phyloP scores from a whole-genome alignment of 2,888 invertebrate species.

The Leucozona laternaria region DNA sequence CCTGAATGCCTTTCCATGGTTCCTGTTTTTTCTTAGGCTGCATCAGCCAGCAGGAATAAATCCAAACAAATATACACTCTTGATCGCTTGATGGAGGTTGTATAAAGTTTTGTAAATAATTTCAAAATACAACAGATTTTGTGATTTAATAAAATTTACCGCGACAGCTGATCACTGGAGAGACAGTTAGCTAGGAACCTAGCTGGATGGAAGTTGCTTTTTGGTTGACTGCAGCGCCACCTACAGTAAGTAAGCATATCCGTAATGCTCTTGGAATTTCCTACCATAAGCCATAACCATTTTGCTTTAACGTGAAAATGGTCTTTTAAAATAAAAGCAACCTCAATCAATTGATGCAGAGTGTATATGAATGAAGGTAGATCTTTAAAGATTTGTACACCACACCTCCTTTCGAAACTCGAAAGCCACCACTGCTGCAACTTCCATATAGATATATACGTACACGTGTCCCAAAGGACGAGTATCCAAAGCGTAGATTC shows the following conservation, averaged over 20 bases:
- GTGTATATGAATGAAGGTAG: slow-evolving; percentile 33
- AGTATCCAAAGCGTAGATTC: slow-evolving; percentile 70
- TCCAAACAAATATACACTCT: slow-evolving; percentile 2
- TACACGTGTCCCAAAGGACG: slow-evolving; percentile 73
- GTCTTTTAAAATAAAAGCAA: no score
- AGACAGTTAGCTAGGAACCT: no score
- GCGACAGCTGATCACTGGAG: no score
- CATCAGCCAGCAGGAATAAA: slow-evolving; percentile 14
- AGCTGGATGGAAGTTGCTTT: no score
- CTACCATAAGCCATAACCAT: no score
- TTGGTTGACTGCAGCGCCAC: no score
- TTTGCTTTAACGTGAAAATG: no score
- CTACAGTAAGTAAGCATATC: no score
- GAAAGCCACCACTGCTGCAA: not conserved
- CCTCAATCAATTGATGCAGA: not conserved
- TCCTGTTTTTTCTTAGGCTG: slow-evolving; percentile 64
- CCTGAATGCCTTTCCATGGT: slow-evolving; percentile 74
- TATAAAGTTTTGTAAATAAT: no score
- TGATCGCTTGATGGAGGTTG: not conserved
- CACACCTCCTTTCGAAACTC: slow-evolving; percentile 58
- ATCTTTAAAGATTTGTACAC: slow-evolving; percentile 45
- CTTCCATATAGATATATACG: slow-evolving; percentile 14
- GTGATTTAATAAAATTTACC: no score
- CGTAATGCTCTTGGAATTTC: no score
- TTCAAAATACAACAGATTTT: no score